Conservation (phyloP, 2,888 invertebrate species). For the Craniophora ligustri region DNA sequence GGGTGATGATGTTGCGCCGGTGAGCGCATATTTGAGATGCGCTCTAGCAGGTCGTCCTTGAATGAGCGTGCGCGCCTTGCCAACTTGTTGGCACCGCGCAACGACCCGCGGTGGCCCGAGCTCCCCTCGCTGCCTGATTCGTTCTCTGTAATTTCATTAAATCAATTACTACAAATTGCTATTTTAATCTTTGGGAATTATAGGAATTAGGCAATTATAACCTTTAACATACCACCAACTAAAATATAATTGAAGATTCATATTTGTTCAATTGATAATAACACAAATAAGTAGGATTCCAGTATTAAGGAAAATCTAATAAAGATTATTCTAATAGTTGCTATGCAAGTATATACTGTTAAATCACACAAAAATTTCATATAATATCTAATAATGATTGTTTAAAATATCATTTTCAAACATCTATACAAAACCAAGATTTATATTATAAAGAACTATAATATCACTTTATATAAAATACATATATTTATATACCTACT, state of each 20-base stretch:
- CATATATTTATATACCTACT: constrained; percentile 2
- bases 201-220: too few relatives aligned
- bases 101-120: constrained; percentile 92
- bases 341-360: too few relatives aligned
- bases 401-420: too few relatives aligned
- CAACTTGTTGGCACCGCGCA: constrained; percentile 94
- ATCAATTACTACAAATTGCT: constrained; percentile 43
- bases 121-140: constrained; percentile 86
- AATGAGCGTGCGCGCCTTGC: constrained; percentile 96
- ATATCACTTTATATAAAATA: not conserved
- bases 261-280: too few relatives aligned
- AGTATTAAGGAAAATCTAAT: too few relatives aligned
- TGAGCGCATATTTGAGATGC: constrained; percentile 96
- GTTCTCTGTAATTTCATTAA: constrained; percentile 75
- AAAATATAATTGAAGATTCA: too few relatives aligned
- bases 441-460: constrained; percentile 1
- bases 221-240: too few relatives aligned
- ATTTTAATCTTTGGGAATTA: constrained; percentile 22
- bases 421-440: too few relatives aligned
- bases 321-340: too few relatives aligned
- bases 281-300: too few relatives aligned
- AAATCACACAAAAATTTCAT: too few relatives aligned
- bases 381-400: too few relatives aligned
- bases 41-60: constrained; percentile 97
- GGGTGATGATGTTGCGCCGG: constrained; percentile 90